These are phyloP conservation scores for Dicyrtoma fusca DNA, from an alignment of 2,888 invertebrate species.

Conservation along the genomic window DNA sequence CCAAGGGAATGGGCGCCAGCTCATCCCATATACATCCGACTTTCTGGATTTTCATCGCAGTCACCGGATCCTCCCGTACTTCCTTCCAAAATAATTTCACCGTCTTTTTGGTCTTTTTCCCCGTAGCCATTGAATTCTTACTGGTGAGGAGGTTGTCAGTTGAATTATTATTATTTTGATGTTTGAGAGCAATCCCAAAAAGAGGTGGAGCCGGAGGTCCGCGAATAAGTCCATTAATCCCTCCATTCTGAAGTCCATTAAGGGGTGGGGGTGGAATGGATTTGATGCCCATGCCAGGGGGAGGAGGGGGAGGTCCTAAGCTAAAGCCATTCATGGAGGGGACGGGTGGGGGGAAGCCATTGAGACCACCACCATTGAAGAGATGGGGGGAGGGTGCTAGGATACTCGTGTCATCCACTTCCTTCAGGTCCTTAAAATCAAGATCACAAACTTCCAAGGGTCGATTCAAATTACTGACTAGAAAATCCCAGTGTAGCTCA, in stretches of 20 bases:
- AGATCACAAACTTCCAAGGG: slow-evolving; percentile 87
- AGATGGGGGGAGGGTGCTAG: slow-evolving; percentile 64
- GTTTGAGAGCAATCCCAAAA: slow-evolving; percentile 60
- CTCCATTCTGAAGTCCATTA: slow-evolving; percentile 46
- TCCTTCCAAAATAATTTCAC: slow-evolving; percentile 98
- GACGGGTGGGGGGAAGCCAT: slow-evolving; percentile 62
- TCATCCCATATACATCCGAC: slow-evolving; percentile 81
- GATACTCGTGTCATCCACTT: slow-evolving; percentile 84
- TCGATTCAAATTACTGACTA: slow-evolving; percentile 74
- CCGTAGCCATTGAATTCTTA: slow-evolving; percentile 59
- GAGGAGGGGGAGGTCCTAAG: slow-evolving; percentile 60
- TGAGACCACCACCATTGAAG: slow-evolving; percentile 45
- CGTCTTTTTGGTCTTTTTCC: slow-evolving; percentile 91
- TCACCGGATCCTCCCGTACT: slow-evolving; percentile 76
- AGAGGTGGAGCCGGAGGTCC: slow-evolving; percentile 57
- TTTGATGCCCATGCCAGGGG: slow-evolving; percentile 57
- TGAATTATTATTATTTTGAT: slow-evolving; percentile 45
- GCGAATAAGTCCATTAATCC: slow-evolving; percentile 42
- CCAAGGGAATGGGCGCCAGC: slow-evolving; percentile 78
- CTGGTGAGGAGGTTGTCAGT: slow-evolving; percentile 58
- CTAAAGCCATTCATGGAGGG: slow-evolving; percentile 48
- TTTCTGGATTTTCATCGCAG: slow-evolving; percentile 64
- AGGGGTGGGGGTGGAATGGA: slow-evolving; percentile 59
- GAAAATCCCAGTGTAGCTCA: slow-evolving; percentile 93
- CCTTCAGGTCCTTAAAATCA: slow-evolving; percentile 91